Conservation (phyloP, 2,113 vertebrate species). For the Nestor notabilis region DNA sequence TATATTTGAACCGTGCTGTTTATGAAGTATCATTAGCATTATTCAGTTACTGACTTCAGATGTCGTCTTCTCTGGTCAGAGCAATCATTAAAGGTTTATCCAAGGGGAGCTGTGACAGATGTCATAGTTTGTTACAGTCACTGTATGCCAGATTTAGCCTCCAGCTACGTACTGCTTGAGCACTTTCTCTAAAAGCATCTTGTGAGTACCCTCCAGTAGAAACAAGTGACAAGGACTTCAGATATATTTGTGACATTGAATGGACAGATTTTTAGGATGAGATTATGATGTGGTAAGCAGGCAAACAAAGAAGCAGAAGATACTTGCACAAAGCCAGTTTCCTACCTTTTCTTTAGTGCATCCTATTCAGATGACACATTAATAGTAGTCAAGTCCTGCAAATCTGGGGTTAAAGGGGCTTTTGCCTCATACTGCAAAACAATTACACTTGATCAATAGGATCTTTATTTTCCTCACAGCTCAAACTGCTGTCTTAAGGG, state of each 20-base stretch:
- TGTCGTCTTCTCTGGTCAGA: conserved; percentile 38
- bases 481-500: neutral
- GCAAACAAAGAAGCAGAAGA: neutral
- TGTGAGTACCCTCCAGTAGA: conserved; percentile 54
- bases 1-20: conserved; percentile 42
- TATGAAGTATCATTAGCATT: conserved; percentile 70
- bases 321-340: neutral
- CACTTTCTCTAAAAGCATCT: conserved; percentile 52
- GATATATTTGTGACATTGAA: conserved; percentile 25
- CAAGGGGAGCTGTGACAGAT: conserved; percentile 74
- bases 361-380: neutral
- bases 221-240: conserved; percentile 49
- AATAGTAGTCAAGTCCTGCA: neutral
- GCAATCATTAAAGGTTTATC: conserved; percentile 41
- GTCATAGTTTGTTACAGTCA: conserved; percentile 70
- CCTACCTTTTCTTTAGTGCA: neutral
- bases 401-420: neutral
- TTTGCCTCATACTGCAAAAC: neutral
- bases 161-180: conserved; percentile 36
- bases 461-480: neutral
- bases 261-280: conserved; percentile 34
- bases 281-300: conserved; percentile 15
- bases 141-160: conserved; percentile 51
- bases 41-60: conserved; percentile 52
- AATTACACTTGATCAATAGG: neutral